Base-by-base conservation (phyloP, 2,888 invertebrate genomes). In the Caenorhabditis sp. region DNA sequence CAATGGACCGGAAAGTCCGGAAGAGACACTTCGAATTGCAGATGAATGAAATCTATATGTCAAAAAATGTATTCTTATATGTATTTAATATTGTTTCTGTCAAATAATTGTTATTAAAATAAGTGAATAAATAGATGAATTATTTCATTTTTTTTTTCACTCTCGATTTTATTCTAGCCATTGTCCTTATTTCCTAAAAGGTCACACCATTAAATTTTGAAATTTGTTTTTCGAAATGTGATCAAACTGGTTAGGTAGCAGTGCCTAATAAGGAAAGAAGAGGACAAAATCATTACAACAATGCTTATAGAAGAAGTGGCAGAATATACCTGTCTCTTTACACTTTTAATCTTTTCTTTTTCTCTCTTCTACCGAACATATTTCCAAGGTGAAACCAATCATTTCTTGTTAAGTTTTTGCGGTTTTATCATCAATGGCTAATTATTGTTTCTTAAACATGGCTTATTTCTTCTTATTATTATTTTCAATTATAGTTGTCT, bases 21-120 rank as follows among this genome's bases (percentile, higher is more conserved):
- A 73, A 66, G 73, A 73, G 52, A 59, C 59, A 0, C 60, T 73
- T 0, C 52, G 65, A n/a, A 73, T 73, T 49, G 72, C 67, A 20
- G 73, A 73, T 59, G 73, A 73, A 59, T 73, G 63, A 36, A 56
- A 27, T 27, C n/a, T n/a, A 4, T 57, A 36, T 36, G 17, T 43
- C 3, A 12, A 43, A 43, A 43, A 12, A 43, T 17, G 17, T 43
- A 43, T 43, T 43, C 14, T 3, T 43, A 36, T 14, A 43, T 43
- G 12, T 43, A 43, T 43, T 43, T 43, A 43, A 10, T 31, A 4
- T 43, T 43, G 5, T 7, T 17, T 43, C 10, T 43, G 10, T 14
- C 12, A 43, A 43, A 43, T 43, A 43, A 43, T 43, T 43, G 3
- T 12, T 43, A 43, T 10, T 43, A 43, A 43, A 17, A 17, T 14